Evolutionary conservation across 2,113 vertebrate genomes (phyloP), one percentile per base, ranked within the genome.

Genomic region (Plestiodon gilberti): DNA sequence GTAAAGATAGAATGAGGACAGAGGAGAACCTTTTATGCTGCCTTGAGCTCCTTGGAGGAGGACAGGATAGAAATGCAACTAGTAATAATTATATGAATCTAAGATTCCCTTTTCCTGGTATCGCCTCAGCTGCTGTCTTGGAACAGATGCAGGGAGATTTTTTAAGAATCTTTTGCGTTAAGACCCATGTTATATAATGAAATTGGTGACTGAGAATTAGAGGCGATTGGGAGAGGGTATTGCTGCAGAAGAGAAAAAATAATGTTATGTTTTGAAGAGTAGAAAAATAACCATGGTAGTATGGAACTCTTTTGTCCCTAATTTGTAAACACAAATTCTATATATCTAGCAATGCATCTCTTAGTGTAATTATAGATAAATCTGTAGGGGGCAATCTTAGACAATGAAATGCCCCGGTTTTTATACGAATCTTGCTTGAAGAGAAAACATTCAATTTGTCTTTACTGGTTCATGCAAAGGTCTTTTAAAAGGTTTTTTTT

Each of bases 351-450:
- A 83, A 6, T 62, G 18, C 89, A 48, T 85, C 76, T 83, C 30
- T 59, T 78, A 90, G 28, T 93, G 88, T 85, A 87, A 33, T 89
- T 88, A 74, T 83, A 33, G 75, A 75, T 89, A 81, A 89, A 89
- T 95, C 95, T 95, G 88, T 95, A 97, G 96, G 92, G 95, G 96
- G 94, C 95, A 96, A 90, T 90, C 84, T 95, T 92, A 93, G 93
- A 95, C 93, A 95, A 88, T 74, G 91, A 95, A 95, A 91, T 62
- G 40, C 0, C 0, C 78, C 84, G 84, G 55, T 62, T 84, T 20
- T 71, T 86, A 23, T 30, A 85, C 22, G 2, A 20, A 30, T 89
- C 81, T 88, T 78, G 0, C 77, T 1, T 81, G 4, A 11, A 55
- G 9, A 67, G 89, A 23, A 74, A 65, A 3, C 23, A 80, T 18